Evolutionary conservation across 1,140 invertebrate genomes (phyloP).

Genomic region (Eurosta solidaginis): DNA sequence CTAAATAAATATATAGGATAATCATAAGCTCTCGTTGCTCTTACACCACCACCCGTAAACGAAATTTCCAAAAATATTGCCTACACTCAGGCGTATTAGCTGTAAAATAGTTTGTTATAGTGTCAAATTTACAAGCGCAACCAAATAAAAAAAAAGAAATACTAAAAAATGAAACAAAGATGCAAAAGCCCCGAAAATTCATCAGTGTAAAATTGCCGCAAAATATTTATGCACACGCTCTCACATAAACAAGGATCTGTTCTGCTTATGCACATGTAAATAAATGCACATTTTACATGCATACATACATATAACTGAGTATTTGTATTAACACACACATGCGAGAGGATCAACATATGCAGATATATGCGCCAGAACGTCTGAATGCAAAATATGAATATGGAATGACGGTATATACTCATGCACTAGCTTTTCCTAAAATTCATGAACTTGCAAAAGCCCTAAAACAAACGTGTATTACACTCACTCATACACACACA

Average conservation of each 20-base stretch:
- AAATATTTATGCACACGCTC: not conserved
- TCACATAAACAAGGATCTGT: not conserved
- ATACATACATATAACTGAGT: no score
- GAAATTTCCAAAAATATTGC: not conserved
- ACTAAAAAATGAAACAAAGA: not conserved
- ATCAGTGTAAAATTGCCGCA: conserved; percentile 1
- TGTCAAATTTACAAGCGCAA: conserved; percentile 4
- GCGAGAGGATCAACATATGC: no score
- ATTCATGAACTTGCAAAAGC: conserved; percentile 19
- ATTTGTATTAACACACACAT: no score
- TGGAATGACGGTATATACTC: conserved; percentile 10
- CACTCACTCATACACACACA: not conserved
- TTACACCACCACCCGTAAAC: not conserved
- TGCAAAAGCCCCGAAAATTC: not conserved
- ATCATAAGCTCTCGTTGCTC: not conserved
- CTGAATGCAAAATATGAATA: not conserved
- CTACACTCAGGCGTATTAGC: not conserved
- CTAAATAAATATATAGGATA: no score
- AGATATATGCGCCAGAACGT: not conserved
- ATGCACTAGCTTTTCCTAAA: not conserved
- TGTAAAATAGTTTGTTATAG: not conserved
- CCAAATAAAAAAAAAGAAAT: not conserved
- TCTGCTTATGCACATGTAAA: no score
- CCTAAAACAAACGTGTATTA: no score
- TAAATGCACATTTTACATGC: no score